Evolutionary conservation across 1,140 invertebrate genomes (phyloP).

Genomic region (Agraylea sexmaculata): DNA sequence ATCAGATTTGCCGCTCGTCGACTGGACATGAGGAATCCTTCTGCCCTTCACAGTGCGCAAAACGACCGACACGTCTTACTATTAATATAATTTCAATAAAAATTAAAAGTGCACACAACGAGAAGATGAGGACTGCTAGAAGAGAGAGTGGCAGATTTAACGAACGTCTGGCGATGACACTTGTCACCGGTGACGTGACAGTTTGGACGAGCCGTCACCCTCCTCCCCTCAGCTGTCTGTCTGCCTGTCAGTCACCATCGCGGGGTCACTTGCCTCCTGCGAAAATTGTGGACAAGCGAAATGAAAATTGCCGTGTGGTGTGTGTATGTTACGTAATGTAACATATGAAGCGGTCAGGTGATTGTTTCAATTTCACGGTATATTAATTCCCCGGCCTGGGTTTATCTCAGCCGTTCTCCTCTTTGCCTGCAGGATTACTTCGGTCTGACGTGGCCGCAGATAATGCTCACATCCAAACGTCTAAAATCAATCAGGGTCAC

Average conservation of each 20-base stretch:
- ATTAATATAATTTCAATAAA: no score
- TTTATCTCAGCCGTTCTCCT: no score
- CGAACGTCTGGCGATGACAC: constrained; percentile 17
- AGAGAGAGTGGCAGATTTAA: no score
- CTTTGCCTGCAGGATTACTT: not conserved
- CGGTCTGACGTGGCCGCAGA: not conserved
- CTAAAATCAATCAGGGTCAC: constrained; percentile 20
- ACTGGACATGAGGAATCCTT: no score
- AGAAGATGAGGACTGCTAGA: no score
- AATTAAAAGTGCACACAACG: no score
- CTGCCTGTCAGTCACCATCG: constrained; percentile 4
- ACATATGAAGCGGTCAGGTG: not conserved
- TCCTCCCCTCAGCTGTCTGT: no score
- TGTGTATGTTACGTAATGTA: not conserved
- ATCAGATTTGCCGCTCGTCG: no score
- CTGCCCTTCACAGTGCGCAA: no score
- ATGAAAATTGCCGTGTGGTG: constrained; percentile 7
- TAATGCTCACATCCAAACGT: constrained; percentile 14
- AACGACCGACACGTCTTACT: no score
- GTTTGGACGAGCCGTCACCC: constrained; percentile 16
- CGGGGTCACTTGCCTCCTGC: constrained; percentile 2
- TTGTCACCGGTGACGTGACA: constrained; percentile 16
- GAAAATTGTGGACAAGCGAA: constrained; percentile 4
- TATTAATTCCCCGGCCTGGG: no score
- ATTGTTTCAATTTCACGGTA: no score